Conservation (phyloP, 2,113 vertebrate genomes). For the Amphiprion percula region DNA sequence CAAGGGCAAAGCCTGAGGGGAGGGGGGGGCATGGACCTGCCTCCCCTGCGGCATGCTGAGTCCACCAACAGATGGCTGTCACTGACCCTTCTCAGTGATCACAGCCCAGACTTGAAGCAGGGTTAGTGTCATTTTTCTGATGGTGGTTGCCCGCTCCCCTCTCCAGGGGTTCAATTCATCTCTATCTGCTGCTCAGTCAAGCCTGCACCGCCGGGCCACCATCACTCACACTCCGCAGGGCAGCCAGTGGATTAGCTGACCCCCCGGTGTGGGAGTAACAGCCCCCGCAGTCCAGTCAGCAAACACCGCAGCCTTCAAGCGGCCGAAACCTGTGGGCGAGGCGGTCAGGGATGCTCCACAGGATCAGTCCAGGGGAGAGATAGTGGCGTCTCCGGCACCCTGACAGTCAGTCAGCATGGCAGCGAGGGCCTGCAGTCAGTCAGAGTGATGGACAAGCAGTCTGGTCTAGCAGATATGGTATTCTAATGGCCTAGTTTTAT, state of each 20-base stretch:
- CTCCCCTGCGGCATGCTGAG: constrained; percentile 18
- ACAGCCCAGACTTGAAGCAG: constrained; percentile 54
- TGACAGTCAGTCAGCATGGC: constrained; percentile 56
- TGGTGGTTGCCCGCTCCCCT: constrained; percentile 14
- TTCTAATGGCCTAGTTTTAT: constrained; percentile 1
- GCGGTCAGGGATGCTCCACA: constrained; percentile 71
- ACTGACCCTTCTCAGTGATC: constrained; percentile 55
- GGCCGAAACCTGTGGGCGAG: constrained; percentile 33
- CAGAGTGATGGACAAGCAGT: constrained; percentile 51
- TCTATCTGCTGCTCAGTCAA: constrained; percentile 64
- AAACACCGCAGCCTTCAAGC: constrained; percentile 52
- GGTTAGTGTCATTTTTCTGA: constrained; percentile 58
- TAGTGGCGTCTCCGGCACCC: constrained; percentile 79
- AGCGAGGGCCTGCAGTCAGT: constrained; percentile 54
- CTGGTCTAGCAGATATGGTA: neutral
- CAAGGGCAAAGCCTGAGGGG: constrained; percentile 33
- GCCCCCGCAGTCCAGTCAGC: constrained; percentile 67
- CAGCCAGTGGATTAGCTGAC: constrained; percentile 65
- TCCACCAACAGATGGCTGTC: constrained; percentile 51
- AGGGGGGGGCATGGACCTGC: neutral
- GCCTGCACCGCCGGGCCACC: constrained; percentile 51
- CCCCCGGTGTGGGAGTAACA: constrained; percentile 67
- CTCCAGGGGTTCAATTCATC: constrained; percentile 49
- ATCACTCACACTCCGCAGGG: constrained; percentile 69
- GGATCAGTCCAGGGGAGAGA: constrained; percentile 70